Conservation (phyloP, 1,140 invertebrate genomes). For the Solenopsis invicta region DNA sequence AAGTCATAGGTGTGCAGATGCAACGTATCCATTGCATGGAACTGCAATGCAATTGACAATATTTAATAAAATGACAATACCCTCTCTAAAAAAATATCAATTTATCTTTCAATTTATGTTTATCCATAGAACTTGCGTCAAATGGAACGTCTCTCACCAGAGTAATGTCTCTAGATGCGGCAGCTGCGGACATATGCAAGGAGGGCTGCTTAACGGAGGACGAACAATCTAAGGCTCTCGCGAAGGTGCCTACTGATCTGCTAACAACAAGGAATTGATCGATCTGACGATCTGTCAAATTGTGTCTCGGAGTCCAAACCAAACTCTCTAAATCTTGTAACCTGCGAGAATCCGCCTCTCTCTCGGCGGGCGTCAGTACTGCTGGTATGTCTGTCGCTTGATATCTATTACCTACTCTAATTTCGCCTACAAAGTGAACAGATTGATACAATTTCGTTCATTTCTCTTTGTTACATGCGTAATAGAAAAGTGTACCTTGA, state of each 20-base stretch:
- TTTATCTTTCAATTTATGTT: constrained; percentile 3
- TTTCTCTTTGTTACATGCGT: not conserved
- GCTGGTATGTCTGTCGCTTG: constrained; percentile 92
- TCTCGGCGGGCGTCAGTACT: constrained; percentile 88
- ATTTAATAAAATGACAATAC: not conserved
- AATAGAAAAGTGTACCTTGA: constrained; percentile 9
- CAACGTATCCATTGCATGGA: constrained; percentile 99
- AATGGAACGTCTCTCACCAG: constrained; percentile 88
- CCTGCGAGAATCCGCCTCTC: constrained; percentile 90
- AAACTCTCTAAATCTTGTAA: constrained; percentile 95
- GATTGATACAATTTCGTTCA: not conserved
- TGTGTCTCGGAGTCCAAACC: constrained; percentile 97
- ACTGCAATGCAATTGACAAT: constrained; percentile 87
- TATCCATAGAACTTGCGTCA: not conserved
- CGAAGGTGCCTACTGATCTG: constrained; percentile 99
- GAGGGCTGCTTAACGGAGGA: constrained; percentile 99
- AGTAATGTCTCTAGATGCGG: constrained; percentile 99
- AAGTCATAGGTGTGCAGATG: constrained; percentile 98
- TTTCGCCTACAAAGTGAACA: constrained; percentile 84
- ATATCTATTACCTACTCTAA: constrained; percentile 97
- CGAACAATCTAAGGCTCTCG: constrained; percentile 98
- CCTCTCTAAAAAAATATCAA: not conserved
- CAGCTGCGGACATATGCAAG: constrained; percentile 99
- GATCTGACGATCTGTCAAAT: constrained; percentile 97
- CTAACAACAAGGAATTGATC: constrained; percentile 99